Base-by-base conservation (phyloP, 2,113 vertebrate genomes). In the Ia io region DNA sequence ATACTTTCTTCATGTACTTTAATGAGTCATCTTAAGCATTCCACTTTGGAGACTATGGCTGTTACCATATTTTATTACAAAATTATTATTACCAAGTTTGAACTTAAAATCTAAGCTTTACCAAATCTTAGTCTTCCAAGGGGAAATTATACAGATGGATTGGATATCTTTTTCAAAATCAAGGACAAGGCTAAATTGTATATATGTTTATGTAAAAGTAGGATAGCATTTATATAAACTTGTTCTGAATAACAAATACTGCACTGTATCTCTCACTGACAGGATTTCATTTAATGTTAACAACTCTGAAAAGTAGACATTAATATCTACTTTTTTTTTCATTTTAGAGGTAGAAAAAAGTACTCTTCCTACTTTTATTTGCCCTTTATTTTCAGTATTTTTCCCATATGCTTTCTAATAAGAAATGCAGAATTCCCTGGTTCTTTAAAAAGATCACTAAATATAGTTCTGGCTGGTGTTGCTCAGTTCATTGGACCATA, bases 21-120 rank as follows among this genome's bases (percentile, higher is more conserved):
- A 90, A n/a, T 61, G 28, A 91, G 6, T 93, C 74, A 59, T 44
- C 67, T 59, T 79, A 86, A 69, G 28, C 76, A 85, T 37, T 6
- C 5, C n/a, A 69, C 47, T 90, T 74, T 73, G 14, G 32, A 82
- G 22, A 84, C 30, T n/a, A 85, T 5, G 40, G 23, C 12, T 40
- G 74, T 9, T 73, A 51, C 51, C 37, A 32, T 67, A 69, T 93
- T 90, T 90, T 53, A 88, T 69, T 65, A 51, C 37, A 86, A 93
- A 93, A 86, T 40, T 17, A 90, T 37, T 79, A 4, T 11, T 53
- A 89, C 90, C 37, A 88, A 88, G 35, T 89, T 95, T 88, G 30
- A 80, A 85, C 2, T 90, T 93, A 90, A 9, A 93, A 90, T 51
- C 3, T 44, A 93, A 90, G 47, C 85, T 90, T 37, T 51, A 51